phyloP scores from a whole-genome alignment of 2,113 vertebrate genomes.

The Acanthochromis polyacanthus region DNA sequence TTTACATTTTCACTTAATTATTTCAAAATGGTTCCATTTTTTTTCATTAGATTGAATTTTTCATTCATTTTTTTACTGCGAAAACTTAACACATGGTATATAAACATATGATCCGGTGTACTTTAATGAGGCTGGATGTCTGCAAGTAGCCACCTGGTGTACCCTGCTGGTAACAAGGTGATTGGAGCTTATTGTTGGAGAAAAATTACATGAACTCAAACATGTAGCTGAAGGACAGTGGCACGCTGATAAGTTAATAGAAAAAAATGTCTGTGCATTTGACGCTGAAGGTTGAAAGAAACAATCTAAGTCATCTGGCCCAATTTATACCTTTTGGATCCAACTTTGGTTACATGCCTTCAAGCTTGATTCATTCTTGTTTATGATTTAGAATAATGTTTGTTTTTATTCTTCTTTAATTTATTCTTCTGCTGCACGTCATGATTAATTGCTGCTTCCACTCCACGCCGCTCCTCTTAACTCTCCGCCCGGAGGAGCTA shows the following conservation, averaged over 20 bases:
- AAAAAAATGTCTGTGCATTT: too few relatives aligned
- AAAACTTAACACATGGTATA: neutral
- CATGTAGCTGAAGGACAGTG: too few relatives aligned
- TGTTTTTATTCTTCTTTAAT: conserved; percentile 4
- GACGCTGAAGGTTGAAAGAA: too few relatives aligned
- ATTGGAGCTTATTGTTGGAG: neutral
- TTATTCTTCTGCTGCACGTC: conserved; percentile 7
- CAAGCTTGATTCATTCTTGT: neutral
- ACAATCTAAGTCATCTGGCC: too few relatives aligned
- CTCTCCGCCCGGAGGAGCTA: conserved; percentile 26
- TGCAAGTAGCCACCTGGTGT: too few relatives aligned
- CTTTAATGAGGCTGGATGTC: too few relatives aligned
- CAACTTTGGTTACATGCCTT: neutral
- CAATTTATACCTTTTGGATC: too few relatives aligned
- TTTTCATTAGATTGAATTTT: neutral
- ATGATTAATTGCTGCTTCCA: conserved; percentile 30
- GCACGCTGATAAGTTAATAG: neutral
- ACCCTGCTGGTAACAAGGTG: neutral
- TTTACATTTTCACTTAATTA: too few relatives aligned
- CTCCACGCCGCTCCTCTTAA: conserved; percentile 7
- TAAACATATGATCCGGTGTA: neutral
- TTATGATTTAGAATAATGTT: neutral
- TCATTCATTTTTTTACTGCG: neutral
- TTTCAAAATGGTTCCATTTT: too few relatives aligned
- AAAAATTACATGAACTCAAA: neutral